These are phyloP conservation scores for Hydrozoanthus tunicans DNA, from an alignment of 64 coral and sea anemone genomes.

Conservation along the genomic window DNA sequence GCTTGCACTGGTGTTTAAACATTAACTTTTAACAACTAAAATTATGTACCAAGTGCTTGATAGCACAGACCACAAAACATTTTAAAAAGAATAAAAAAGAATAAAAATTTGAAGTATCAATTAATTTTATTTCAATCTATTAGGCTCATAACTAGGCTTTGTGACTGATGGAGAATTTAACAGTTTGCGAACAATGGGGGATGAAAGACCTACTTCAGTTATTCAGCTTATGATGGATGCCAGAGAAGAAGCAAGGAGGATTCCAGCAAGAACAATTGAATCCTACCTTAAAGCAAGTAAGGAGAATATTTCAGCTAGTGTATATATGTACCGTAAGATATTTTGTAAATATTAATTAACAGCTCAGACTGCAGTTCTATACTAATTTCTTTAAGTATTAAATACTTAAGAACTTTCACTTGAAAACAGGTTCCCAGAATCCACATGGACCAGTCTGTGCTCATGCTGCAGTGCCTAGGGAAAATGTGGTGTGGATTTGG, in stretches of 20 bases:
- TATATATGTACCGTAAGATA: too few species aligned
- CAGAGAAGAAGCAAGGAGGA: neutral
- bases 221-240: conserved; percentile 33
- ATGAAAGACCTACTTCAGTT: conserved; percentile 24
- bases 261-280: neutral
- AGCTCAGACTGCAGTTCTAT: too few species aligned
- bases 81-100: too few species aligned
- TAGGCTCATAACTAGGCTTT: conserved; percentile 20
- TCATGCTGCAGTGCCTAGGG: conserved; percentile 26
- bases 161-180: conserved; percentile 59
- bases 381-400: too few species aligned
- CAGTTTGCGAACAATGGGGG: conserved; percentile 15
- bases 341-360: too few species aligned
- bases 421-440: neutral
- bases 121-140: too few species aligned
- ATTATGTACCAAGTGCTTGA: too few species aligned
- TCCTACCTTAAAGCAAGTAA: neutral
- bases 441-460: neutral
- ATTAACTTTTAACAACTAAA: too few species aligned
- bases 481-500: conserved; percentile 38
- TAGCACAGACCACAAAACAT: too few species aligned
- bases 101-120: too few species aligned
- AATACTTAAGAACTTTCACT: neutral
- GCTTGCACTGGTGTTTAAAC: too few species aligned
- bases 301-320: neutral